Evolutionary conservation across 2,888 invertebrate species (phyloP).

Genomic region (Spodoptera littoralis): DNA sequence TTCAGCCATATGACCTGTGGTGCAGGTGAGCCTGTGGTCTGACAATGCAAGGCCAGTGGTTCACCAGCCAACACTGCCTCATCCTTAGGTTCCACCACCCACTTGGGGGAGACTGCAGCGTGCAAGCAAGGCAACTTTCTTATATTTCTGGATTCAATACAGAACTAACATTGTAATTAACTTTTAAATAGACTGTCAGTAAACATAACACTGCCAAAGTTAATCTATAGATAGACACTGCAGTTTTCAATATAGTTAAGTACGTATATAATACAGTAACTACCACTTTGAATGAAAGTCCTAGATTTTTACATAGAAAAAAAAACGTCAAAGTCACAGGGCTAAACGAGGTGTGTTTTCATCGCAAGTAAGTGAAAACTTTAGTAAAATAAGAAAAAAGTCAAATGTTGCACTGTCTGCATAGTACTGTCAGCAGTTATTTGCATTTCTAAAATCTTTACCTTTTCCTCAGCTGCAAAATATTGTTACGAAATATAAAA

Average conservation of each 20-base stretch:
- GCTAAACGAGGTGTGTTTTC: too few species aligned
- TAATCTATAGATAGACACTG: too few species aligned
- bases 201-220: too few species aligned
- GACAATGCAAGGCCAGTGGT: constrained; percentile 91
- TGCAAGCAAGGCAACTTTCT: constrained; percentile 58
- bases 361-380: too few species aligned
- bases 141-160: constrained; percentile 20
- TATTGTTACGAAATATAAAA: constrained; percentile 28
- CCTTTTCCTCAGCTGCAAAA: constrained; percentile 53
- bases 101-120: constrained; percentile 92
- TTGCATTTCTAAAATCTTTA: constrained; percentile 41
- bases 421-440: constrained; percentile 13
- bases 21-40: constrained; percentile 93
- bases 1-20: constrained; percentile 93
- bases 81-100: constrained; percentile 92
- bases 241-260: too few species aligned
- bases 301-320: too few species aligned
- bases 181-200: too few species aligned
- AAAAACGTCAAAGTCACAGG: too few species aligned
- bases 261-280: too few species aligned
- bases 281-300: too few species aligned
- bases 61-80: constrained; percentile 92
- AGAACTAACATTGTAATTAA: neutral
- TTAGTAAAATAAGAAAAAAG: too few species aligned
- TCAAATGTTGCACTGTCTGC: too few species aligned